Evolutionary conservation across 2,113 vertebrate species (phyloP), one percentile per base, ranked within the genome.

Genomic region (Mormyrus lacerda): DNA sequence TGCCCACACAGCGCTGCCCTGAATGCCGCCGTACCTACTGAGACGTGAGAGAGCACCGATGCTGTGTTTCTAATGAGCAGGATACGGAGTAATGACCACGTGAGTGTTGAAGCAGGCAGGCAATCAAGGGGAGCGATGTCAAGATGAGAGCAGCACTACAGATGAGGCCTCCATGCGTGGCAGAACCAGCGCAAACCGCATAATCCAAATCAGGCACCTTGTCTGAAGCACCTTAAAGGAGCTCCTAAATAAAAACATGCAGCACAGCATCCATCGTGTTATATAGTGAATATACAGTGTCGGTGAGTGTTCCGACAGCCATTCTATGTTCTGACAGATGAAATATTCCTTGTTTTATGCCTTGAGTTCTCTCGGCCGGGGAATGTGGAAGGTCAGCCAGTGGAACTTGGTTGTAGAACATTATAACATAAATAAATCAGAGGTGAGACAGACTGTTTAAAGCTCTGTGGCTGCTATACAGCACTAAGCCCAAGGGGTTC

Each of bases 371-470:
- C 19, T 90, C 31, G 42, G 58, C 55, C 83, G 42, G 65, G 89
- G 89, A 90, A 89, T 76, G 83, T 53, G 45, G 58, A 48, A 19
- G 65, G 45, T 76, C 61, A 51, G 89, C 89, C 58, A 87, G 21
- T 19, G 48, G 87, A 87, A 79, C 13, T 51, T 53, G 65, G 85
- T 76, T 87, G 47, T 87, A 65, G 85, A 76, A 90, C 58, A 58
- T 87, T 87, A 87, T 19, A 76, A 69, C 19, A 65, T n/a, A 19
- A 35, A 53, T 87, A 90, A 87, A 87, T 87, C 89, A 79, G 61
- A 44, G 47, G 51, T 55, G 65, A 76, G 45, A 76, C 47, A 87
- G 85, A 44, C 84, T 15, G 85, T 10, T 47, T 85, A 42, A 35
- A 42, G 21, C 47, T 51, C 5, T 42, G 88, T 85, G 79, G 51